These are phyloP conservation scores for Isichthys henryi DNA, from an alignment of 2,113 vertebrate species.

Conservation along the genomic window DNA sequence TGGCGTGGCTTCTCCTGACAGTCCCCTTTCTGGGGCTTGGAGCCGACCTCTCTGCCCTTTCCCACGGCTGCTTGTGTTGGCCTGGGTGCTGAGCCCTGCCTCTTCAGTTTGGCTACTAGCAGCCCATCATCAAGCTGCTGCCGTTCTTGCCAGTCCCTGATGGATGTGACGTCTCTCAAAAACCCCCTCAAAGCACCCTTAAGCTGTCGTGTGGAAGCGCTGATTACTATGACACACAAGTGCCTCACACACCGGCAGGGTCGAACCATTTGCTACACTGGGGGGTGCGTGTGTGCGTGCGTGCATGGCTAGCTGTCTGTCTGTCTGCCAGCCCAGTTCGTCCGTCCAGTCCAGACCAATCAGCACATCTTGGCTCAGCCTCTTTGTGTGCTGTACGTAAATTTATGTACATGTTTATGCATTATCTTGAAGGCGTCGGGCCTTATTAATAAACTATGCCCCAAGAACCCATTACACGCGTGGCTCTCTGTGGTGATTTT, in stretches of 20 bases:
- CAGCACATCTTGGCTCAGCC: not conserved
- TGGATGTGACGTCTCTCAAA: not conserved
- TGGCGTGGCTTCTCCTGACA: not conserved
- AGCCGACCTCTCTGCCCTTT: not conserved
- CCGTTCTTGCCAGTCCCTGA: not conserved
- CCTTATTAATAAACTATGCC: constrained; percentile 61
- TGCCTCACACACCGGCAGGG: not conserved
- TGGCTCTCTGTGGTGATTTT: constrained; percentile 46
- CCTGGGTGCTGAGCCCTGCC: not conserved
- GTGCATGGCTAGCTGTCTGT: not conserved
- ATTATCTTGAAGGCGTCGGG: constrained; percentile 42
- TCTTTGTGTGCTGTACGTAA: not conserved
- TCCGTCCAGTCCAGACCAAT: not conserved
- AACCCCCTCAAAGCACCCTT: not conserved
- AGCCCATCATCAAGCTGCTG: not conserved
- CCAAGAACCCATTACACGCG: constrained; percentile 55
- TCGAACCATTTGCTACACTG: not conserved
- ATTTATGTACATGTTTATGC: constrained; percentile 9
- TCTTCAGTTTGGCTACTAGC: not conserved
- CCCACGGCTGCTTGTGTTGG: not conserved
- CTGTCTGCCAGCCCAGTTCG: not conserved
- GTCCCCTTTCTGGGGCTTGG: not conserved
- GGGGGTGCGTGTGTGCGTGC: not conserved
- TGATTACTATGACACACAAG: not conserved
- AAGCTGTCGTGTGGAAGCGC: not conserved